Conservation (phyloP, 2,113 vertebrate species). For the Phyllopteryx taeniolatus region DNA sequence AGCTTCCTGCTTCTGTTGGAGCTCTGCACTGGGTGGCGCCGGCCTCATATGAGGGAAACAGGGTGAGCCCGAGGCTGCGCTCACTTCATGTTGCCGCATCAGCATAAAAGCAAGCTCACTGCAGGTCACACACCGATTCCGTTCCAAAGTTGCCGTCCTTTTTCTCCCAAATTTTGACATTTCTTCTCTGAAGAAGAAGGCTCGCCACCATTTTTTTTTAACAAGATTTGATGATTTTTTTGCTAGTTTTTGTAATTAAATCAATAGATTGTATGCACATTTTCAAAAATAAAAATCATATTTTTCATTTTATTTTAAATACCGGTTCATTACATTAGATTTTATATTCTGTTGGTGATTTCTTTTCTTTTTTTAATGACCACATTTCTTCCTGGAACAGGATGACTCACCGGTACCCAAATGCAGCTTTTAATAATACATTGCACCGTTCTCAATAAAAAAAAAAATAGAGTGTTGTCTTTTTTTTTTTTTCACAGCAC, state of each 20-base stretch:
- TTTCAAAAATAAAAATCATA: no score
- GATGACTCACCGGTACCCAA: no score
- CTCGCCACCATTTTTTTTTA: no score
- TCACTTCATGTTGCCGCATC: not conserved
- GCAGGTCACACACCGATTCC: no score
- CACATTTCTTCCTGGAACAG: not conserved
- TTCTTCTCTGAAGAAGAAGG: no score
- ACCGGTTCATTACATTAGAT: not conserved
- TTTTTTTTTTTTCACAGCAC: not conserved
- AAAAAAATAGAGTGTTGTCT: no score
- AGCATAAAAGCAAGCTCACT: not conserved
- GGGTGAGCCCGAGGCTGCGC: constrained; percentile 69
- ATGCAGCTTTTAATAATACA: not conserved
- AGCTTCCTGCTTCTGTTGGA: constrained; percentile 75
- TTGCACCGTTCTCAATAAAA: not conserved
- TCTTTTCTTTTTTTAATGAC: not conserved
- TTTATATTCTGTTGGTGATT: not conserved
- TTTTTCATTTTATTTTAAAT: no score
- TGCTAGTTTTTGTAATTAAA: no score
- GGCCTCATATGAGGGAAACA: constrained; percentile 83
- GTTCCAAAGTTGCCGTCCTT: no score
- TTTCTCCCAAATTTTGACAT: no score
- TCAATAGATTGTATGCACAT: no score
- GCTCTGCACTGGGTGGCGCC: constrained; percentile 87
- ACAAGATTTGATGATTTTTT: no score